Percentiles rank a stretch among this genome's conserved stretches.
These are phyloP conservation scores for Syngnathoides biaculeatus DNA, from an alignment of 2,113 vertebrate species.

Conservation along the genomic window DNA sequence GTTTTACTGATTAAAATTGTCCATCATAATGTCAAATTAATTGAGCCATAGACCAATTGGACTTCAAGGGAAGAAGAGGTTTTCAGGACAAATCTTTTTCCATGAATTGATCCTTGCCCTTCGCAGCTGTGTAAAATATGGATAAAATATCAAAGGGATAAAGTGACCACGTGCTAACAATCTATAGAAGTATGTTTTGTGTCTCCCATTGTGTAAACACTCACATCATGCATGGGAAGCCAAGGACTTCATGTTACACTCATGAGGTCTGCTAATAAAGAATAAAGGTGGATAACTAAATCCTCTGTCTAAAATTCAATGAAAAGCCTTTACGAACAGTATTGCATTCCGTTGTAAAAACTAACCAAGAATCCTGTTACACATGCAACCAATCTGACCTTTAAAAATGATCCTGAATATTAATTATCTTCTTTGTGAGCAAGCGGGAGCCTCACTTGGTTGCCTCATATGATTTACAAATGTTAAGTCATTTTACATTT, in stretches of 20 bases:
- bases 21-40: conserved; percentile 2
- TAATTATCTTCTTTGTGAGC: neutral
- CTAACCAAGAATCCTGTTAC: neutral
- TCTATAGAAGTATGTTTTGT: neutral
- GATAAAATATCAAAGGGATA: too few species aligned
- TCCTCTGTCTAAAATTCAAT: neutral
- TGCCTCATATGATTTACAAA: neutral
- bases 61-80: neutral
- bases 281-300: neutral
- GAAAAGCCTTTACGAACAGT: neutral
- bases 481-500: neutral
- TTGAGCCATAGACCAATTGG: neutral
- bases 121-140: neutral
- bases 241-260: neutral
- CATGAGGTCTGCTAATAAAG: neutral
- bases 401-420: conserved; percentile 10
- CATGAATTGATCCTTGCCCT: neutral
- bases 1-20: conserved; percentile 8
- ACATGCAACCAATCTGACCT: neutral
- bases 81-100: neutral
- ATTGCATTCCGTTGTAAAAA: neutral
- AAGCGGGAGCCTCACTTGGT: neutral
- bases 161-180: too few species aligned
- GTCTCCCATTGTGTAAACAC: neutral
- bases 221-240: neutral